Evolutionary conservation across 2,797 vertebrate species (phyloP), one percentile per base, ranked within the genome.

Genomic region (Pseudomugil tenellus): DNA sequence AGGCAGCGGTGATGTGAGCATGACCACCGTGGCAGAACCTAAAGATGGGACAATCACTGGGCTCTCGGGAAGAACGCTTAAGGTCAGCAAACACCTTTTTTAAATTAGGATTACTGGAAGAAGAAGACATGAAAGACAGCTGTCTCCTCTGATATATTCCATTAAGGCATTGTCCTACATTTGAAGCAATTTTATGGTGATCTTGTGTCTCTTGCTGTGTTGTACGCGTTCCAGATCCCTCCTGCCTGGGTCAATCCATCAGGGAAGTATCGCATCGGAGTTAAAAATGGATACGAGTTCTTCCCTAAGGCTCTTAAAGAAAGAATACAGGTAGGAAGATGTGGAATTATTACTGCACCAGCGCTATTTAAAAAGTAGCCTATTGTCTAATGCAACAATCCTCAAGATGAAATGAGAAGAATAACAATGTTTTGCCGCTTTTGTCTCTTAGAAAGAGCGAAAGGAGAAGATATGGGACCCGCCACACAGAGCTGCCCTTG

Each of bases 401-500:
- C 0, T 19, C 6, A 25, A 6, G 5, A 52, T 49, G 11, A 39
- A 63, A 53, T 25, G 8, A 59, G 11, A 26, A 13, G 0, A 54
- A 16, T 14, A 69, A 11, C 0, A 43, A 58, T 55, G 0, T 32
- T 1, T 17, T 31, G 2, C 11, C 31, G 19, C 8, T 65, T 79
- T 76, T 63, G 25, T 56, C 34, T 49, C 10, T 6, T 89, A 99
- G 98, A 99, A 99, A 91, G 98, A 99, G 79, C 94, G 97, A 35
- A 98, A 98, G 85, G 98, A 99, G 82, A 99, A 99, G 81, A 92
- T 96, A 54, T 99, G 98, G 98, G 98, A 99, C 85, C 96, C 98
- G 3, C 77, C 94, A 67, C 98, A 99, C 80, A 94, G 98, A 87
- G 90, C 96, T 37, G 95, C 94, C 19, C 88, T 98, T 8, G 97